phyloP scores from a whole-genome alignment of 2,888 invertebrate genomes.

The Epirrhoe alternata region DNA sequence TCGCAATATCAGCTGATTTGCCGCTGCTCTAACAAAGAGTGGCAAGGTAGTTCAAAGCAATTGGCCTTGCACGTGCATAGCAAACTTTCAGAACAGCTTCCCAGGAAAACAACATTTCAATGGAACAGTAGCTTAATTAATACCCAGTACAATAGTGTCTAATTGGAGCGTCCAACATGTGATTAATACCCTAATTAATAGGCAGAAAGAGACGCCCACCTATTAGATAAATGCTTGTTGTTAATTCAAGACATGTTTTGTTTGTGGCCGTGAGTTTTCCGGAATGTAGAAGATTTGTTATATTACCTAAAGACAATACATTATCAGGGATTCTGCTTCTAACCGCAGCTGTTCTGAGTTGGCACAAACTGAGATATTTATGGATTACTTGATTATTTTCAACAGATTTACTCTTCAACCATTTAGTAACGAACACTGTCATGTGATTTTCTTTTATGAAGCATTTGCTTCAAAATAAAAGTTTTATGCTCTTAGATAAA shows the following conservation, averaged over 20 bases:
- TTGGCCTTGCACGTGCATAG: conserved; percentile 18
- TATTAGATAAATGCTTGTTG: conserved; percentile 41
- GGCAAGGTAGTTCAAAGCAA: conserved; percentile 23
- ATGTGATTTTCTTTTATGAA: too few species aligned
- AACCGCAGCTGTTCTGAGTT: not conserved
- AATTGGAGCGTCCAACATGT: conserved; percentile 35
- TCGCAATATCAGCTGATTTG: not conserved
- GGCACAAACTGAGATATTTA: not conserved
- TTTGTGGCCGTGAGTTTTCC: conserved; percentile 18
- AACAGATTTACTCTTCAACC: not conserved
- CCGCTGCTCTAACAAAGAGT: conserved; percentile 5
- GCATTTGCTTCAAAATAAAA: too few species aligned
- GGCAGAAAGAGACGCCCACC: conserved; percentile 40
- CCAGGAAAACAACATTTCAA: conserved; percentile 23
- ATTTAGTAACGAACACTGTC: too few species aligned
- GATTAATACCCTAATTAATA: conserved; percentile 47
- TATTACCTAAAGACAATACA: conserved; percentile 1
- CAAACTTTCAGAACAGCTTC: conserved; percentile 14
- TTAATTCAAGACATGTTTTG: conserved; percentile 33
- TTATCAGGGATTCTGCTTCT: not conserved
- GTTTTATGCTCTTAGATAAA: too few species aligned
- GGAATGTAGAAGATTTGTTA: conserved; percentile 13
- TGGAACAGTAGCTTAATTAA: conserved; percentile 33
- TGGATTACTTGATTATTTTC: not conserved
- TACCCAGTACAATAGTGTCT: conserved; percentile 35